Conservation (phyloP, 1,140 invertebrate genomes). For the Drosophila quadrilineata region DNA sequence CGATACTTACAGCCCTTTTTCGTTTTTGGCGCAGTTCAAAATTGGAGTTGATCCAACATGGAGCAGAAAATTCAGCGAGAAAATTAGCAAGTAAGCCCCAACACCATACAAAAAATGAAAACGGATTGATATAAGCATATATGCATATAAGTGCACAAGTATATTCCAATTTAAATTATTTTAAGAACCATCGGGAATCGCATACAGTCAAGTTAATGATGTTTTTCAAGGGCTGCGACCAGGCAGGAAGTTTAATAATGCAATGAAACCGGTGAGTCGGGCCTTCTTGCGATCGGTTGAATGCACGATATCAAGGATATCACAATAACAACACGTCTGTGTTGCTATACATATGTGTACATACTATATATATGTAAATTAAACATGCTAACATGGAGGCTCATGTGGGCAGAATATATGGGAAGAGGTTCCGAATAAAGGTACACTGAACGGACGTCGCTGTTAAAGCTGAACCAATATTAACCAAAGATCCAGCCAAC, state of each 20-base stretch:
- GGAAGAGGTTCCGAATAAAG: too few species aligned
- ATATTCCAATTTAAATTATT: too few species aligned
- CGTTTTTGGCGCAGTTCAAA: background rate
- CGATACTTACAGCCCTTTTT: too few species aligned
- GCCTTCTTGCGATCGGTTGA: slow-evolving; percentile 55
- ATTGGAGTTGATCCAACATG: slow-evolving; percentile 43
- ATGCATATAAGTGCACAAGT: background rate
- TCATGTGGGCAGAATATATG: too few species aligned
- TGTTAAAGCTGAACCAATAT: background rate
- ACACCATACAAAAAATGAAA: slow-evolving; percentile 26
- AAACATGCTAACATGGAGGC: too few species aligned
- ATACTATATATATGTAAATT: slow-evolving; percentile 7
- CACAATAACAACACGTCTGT: too few species aligned
- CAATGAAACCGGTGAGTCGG: slow-evolving; percentile 39
- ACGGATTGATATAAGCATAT: slow-evolving; percentile 4
- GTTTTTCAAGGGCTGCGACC: slow-evolving; percentile 62
- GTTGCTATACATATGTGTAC: too few species aligned
- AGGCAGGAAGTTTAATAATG: slow-evolving; percentile 58
- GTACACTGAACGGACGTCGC: too few species aligned
- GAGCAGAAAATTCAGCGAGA: slow-evolving; percentile 31
- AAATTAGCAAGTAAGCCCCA: too few species aligned
- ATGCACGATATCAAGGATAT: slow-evolving; percentile 72
- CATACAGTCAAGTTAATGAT: slow-evolving; percentile 40
- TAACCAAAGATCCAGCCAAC: slow-evolving; percentile 14
- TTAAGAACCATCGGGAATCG: background rate